Evolutionary conservation across 2,888 invertebrate species (phyloP), one percentile per base, ranked within the genome.

Genomic region (Gasteruption jaculator): DNA sequence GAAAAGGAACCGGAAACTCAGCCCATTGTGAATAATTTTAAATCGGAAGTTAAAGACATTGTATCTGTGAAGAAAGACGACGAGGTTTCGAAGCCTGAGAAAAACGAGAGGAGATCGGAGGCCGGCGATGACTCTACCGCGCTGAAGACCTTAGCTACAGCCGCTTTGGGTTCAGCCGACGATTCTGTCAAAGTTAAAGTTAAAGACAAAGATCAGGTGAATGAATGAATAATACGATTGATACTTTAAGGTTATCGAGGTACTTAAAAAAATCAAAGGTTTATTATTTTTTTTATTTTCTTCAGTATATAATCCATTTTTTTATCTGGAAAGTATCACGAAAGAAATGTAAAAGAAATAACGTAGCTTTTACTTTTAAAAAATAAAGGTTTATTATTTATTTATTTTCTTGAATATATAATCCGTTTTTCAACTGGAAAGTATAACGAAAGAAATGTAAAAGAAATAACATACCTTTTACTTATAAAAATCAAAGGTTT

Each of bases 61-160:
- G 5, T 20, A 0, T 30, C 43, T 6, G 5, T 46, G 4, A 43
- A 47, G 32, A 35, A 31, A 16, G 55, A 59, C 10, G 54, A 48
- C 6, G 58, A 61, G 15, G 34, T 12, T 14, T 15, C 47, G 8
- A 63, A 61, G 27, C 48, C 53, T 11, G 65, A 65, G 19, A 64
- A 63, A 30, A 67, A 67, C 37, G 74, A 74, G 10, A 68, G 68
- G 21, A 68, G 73, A 46, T 65, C 74, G 30, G 71, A 75, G 45
- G 74, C 74, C 41, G 73, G 76, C 40, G 61, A 75, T 2, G 79
- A 79, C 29, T 78, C 79, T 53, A 83, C 85, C 60, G 84, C 85
- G 18, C 74, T 86, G 38, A 79, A 83, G 29, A 86, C 86, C 3
- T 74, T 86, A 25, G 86, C 86, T 37, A 81, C 82, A 49, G 86